These are phyloP conservation scores for Poeciliopsis turneri DNA, from an alignment of 2,797 vertebrate genomes.

Conservation along the genomic window DNA sequence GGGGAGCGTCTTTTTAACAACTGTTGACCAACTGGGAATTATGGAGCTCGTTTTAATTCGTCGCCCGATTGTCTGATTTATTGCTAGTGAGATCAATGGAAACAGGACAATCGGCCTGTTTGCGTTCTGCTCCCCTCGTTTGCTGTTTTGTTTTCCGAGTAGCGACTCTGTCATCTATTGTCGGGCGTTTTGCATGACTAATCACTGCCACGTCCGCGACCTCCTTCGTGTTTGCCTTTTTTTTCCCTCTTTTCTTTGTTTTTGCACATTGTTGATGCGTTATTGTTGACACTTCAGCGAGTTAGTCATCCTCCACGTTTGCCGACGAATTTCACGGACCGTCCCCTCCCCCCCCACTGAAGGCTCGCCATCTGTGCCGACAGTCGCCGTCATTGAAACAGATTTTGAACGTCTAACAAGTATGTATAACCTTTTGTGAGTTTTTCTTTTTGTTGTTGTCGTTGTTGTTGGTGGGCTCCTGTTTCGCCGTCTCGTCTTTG, in stretches of 20 bases:
- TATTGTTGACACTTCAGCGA: slow-evolving; percentile 7
- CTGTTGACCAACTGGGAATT: too few relatives aligned
- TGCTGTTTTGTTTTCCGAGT: neutral
- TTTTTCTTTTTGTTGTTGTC: neutral
- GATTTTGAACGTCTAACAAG: neutral
- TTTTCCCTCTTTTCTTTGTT: neutral
- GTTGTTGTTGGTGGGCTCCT: neutral
- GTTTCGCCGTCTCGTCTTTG: neutral
- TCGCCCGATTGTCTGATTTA: too few relatives aligned
- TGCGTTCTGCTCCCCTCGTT: neutral
- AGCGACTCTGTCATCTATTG: neutral
- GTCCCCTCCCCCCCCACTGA: neutral
- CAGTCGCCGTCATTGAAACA: neutral
- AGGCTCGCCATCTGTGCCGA: neutral
- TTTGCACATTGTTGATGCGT: slow-evolving; percentile 1
- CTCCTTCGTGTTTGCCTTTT: neutral
- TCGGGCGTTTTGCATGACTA: neutral
- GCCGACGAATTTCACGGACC: neutral
- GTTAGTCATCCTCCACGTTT: slow-evolving; percentile 6
- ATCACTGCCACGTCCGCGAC: neutral
- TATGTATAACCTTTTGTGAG: too few relatives aligned
- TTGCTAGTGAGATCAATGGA: neutral
- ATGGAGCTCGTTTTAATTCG: too few relatives aligned
- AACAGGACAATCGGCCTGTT: neutral
- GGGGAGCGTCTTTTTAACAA: too few relatives aligned